Evolutionary conservation across 2,113 vertebrate genomes (phyloP).

Genomic region (Ochotona curzoniae): DNA sequence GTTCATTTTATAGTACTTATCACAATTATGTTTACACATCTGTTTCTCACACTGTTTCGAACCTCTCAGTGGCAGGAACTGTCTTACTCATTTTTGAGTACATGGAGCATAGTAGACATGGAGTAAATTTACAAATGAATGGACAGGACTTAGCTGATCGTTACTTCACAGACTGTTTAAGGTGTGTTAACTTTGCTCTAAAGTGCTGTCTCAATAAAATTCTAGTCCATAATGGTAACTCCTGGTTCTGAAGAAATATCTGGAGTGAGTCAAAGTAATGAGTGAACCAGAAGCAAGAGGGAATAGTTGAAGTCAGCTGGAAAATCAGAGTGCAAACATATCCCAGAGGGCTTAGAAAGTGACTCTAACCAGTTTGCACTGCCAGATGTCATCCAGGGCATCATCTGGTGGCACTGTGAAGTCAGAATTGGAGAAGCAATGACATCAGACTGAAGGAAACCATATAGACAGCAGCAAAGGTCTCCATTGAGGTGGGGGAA

Average conservation of each 20-base stretch:
- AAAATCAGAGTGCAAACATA: conserved; percentile 10
- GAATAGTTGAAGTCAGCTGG: neutral
- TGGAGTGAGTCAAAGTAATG: neutral
- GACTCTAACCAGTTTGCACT: conserved; percentile 15
- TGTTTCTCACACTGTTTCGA: conserved; percentile 18
- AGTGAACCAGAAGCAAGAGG: neutral
- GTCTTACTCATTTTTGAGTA: conserved; percentile 18
- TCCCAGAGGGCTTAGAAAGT: neutral
- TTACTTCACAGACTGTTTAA: conserved; percentile 12
- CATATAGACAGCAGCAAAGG: neutral
- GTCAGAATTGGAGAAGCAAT: neutral
- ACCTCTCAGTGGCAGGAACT: neutral
- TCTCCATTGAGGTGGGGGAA: neutral
- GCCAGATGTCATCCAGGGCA: neutral
- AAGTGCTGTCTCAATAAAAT: neutral
- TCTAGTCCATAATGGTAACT: neutral
- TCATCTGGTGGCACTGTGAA: conserved; percentile 24
- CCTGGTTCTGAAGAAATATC: neutral
- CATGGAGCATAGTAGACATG: neutral
- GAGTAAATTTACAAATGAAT: conserved; percentile 8
- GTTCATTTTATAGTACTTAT: conserved; percentile 33
- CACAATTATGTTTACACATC: conserved; percentile 6
- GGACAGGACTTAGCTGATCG: neutral
- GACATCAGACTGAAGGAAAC: neutral
- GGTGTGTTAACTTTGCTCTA: neutral